phyloP scores from a whole-genome alignment of 2,888 invertebrate species.

The Tinea trinotella region DNA sequence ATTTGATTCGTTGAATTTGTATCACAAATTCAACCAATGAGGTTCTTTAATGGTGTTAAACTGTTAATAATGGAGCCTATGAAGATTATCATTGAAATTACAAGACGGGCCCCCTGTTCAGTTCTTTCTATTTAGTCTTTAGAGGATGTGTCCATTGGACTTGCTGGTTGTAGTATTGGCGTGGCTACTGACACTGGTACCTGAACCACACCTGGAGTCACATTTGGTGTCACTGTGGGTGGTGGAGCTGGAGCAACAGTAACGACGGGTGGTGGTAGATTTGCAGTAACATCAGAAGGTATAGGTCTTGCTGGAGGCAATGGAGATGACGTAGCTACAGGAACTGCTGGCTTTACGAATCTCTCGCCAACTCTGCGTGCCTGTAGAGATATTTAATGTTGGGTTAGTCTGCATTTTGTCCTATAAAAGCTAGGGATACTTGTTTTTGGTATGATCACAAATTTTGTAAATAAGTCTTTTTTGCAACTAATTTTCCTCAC shows the following conservation, averaged over 20 bases:
- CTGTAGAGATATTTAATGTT: slow-evolving; percentile 34
- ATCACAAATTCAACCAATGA: no score
- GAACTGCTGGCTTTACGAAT: slow-evolving; percentile 90
- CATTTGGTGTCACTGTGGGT: slow-evolving; percentile 13
- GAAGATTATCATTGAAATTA: no score
- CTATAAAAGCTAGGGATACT: slow-evolving; percentile 14
- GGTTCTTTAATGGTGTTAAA: no score
- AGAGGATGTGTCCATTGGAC: slow-evolving; percentile 82
- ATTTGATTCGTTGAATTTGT: no score
- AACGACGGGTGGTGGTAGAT: slow-evolving; percentile 18
- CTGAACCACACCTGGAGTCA: neutral
- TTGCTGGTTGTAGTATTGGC: slow-evolving; percentile 73
- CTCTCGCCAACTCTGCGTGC: slow-evolving; percentile 82
- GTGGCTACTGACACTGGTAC: slow-evolving; percentile 22
- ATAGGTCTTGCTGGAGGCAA: slow-evolving; percentile 24
- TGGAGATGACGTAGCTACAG: slow-evolving; percentile 55
- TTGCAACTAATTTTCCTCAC: no score
- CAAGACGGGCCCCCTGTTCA: no score
- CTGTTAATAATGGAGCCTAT: no score
- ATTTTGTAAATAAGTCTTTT: no score
- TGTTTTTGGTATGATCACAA: slow-evolving; percentile 13
- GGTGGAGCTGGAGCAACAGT: slow-evolving; percentile 23
- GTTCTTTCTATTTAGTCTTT: slow-evolving; percentile 75
- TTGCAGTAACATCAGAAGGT: slow-evolving; percentile 19
- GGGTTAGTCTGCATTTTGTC: no score